These are phyloP conservation scores for Triplophysa dalaica DNA, from an alignment of 2,113 vertebrate genomes.

Conservation along the genomic window DNA sequence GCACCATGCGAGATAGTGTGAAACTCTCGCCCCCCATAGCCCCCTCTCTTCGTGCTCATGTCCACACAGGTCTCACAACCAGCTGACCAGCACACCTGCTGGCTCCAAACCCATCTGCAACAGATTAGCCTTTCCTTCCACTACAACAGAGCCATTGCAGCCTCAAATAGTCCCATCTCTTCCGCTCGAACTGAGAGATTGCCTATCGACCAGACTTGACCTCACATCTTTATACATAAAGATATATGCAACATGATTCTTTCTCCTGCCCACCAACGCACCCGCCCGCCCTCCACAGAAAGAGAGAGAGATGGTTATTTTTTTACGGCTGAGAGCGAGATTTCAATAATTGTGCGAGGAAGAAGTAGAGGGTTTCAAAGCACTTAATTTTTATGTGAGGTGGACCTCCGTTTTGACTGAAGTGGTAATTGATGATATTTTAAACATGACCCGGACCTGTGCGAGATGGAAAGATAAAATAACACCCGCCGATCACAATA, in stretches of 20 bases:
- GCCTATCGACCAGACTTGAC: conserved; percentile 65
- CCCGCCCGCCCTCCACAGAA: conserved; percentile 28
- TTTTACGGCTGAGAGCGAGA: conserved; percentile 38
- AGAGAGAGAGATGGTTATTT: conserved; percentile 27
- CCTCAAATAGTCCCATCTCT: conserved; percentile 64
- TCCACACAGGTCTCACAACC: conserved; percentile 59
- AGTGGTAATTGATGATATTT: conserved; percentile 47
- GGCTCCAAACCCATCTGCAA: conserved; percentile 58
- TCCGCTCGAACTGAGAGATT: conserved; percentile 64
- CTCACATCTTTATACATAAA: conserved; percentile 57
- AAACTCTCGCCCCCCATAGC: conserved; percentile 21
- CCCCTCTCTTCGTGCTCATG: conserved; percentile 23
- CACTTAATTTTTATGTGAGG: conserved; percentile 45
- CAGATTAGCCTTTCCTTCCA: conserved; percentile 67
- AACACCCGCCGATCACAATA: conserved; percentile 14
- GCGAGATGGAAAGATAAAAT: conserved; percentile 32
- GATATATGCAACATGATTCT: conserved; percentile 54
- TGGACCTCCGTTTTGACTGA: conserved; percentile 28
- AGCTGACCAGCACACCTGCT: conserved; percentile 59
- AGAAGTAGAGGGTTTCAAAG: conserved; percentile 34
- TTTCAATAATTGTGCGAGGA: conserved; percentile 47
- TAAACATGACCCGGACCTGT: conserved; percentile 44
- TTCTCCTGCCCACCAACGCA: conserved; percentile 29
- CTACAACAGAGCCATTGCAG: conserved; percentile 65
- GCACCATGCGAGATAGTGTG: conserved; percentile 17